phyloP scores from a whole-genome alignment of 2,113 vertebrate genomes.

The Acrocephalus kingi region DNA sequence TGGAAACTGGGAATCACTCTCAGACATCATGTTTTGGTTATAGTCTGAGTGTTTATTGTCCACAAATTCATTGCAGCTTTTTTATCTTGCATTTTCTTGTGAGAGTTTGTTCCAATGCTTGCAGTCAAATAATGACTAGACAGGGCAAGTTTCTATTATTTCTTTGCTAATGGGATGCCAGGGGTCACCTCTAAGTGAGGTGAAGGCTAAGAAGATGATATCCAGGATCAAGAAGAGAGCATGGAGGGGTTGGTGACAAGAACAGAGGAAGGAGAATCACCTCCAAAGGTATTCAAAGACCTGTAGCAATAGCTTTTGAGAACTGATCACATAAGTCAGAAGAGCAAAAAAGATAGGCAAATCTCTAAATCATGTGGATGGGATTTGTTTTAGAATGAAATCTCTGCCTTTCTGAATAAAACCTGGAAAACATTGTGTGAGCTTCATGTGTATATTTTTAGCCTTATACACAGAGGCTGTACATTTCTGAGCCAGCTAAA shows the following conservation, averaged over 20 bases:
- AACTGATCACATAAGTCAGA: background rate
- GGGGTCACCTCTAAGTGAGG: background rate
- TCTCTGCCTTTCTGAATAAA: background rate
- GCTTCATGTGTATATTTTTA: background rate
- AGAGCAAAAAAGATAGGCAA: background rate
- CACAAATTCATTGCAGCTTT: background rate
- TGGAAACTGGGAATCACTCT: background rate
- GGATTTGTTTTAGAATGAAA: background rate
- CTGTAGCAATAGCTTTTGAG: background rate
- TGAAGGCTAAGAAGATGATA: background rate
- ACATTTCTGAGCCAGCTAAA: background rate
- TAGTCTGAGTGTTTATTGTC: background rate
- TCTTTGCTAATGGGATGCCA: background rate
- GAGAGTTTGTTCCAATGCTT: background rate
- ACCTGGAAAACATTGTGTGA: accelerated
- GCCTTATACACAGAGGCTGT: background rate
- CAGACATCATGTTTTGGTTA: background rate
- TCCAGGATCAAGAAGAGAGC: background rate
- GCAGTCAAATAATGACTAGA: background rate
- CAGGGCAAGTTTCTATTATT: background rate
- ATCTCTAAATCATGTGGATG: background rate
- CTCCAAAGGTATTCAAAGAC: background rate
- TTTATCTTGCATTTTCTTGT: background rate
- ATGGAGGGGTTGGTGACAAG: background rate
- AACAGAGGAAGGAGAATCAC: background rate